A percentile compares a stretch with the other conserved stretches of the same genome.
phyloP scores from a whole-genome alignment of 2,888 invertebrate species.

The Ophioninae sp. region DNA sequence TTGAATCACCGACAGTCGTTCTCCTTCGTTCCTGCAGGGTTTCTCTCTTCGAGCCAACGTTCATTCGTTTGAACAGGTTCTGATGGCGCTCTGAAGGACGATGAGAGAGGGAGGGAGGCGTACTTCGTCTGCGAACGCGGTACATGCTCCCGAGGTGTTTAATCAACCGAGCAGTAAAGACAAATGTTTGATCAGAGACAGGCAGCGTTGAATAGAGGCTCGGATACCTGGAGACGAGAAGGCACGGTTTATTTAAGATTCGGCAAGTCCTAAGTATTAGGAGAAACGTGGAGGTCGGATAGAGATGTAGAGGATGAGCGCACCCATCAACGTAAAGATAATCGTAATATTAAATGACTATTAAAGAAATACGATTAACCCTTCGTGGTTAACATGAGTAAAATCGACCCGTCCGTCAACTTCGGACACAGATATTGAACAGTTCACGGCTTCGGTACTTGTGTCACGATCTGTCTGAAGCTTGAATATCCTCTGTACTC shows the following conservation, averaged over 20 bases:
- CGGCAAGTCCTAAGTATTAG: constrained; percentile 19
- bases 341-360: constrained; percentile 18
- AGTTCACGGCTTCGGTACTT: too few species aligned
- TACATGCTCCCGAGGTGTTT: constrained; percentile 74
- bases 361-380: constrained; percentile 21
- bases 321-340: constrained; percentile 19
- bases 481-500: too few species aligned
- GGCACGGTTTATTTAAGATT: constrained; percentile 45
- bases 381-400: background rate
- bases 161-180: constrained; percentile 79
- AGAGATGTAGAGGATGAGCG: background rate
- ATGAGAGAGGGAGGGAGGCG: background rate
- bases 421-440: too few species aligned
- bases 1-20: constrained; percentile 29
- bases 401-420: too few species aligned
- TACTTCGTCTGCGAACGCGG: constrained; percentile 54
- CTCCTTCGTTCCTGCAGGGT: constrained; percentile 11
- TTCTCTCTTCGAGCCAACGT: constrained; percentile 28
- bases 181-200: constrained; percentile 80
- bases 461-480: too few species aligned
- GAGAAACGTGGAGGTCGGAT: background rate
- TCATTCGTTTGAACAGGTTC: constrained; percentile 38
- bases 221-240: constrained; percentile 36
- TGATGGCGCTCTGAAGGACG: constrained; percentile 14
- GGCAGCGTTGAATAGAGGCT: constrained; percentile 35